These are phyloP conservation scores for Helicoverpa assulta DNA, from an alignment of 2,888 invertebrate species.

Conservation along the genomic window DNA sequence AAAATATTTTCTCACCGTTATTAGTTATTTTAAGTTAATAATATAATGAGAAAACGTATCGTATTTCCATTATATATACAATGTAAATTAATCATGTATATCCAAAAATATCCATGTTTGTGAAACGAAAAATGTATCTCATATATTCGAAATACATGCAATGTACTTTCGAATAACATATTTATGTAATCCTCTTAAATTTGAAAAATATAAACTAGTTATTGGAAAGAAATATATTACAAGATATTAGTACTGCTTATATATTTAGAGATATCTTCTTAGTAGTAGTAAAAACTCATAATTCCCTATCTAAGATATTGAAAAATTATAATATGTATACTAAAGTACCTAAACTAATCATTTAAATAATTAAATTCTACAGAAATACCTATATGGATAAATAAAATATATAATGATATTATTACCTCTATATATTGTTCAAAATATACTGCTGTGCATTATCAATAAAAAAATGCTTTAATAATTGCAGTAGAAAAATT, in stretches of 20 bases:
- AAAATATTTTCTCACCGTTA: slow-evolving; percentile 30
- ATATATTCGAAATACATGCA: no score
- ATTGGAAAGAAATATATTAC: background rate
- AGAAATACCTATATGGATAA: background rate
- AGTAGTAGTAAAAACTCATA: no score
- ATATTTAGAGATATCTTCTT: no score
- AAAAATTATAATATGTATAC: background rate
- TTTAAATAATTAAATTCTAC: background rate
- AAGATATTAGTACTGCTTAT: no score
- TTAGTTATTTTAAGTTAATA: slow-evolving; percentile 40
- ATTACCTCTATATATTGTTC: no score
- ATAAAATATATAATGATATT: background rate
- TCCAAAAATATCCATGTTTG: no score
- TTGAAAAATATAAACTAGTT: background rate
- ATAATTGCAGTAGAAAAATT: slow-evolving; percentile 35
- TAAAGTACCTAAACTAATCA: background rate
- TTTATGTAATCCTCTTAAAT: no score
- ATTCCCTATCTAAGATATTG: no score
- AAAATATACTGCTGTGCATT: slow-evolving; percentile 82
- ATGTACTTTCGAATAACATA: no score
- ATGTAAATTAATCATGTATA: background rate
- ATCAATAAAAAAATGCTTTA: slow-evolving; percentile 77
- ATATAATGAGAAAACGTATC: slow-evolving; percentile 17
- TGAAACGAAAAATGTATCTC: no score
- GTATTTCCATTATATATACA: background rate